Conservation (phyloP, 2,888 invertebrate genomes). For the Heliconius erato region DNA sequence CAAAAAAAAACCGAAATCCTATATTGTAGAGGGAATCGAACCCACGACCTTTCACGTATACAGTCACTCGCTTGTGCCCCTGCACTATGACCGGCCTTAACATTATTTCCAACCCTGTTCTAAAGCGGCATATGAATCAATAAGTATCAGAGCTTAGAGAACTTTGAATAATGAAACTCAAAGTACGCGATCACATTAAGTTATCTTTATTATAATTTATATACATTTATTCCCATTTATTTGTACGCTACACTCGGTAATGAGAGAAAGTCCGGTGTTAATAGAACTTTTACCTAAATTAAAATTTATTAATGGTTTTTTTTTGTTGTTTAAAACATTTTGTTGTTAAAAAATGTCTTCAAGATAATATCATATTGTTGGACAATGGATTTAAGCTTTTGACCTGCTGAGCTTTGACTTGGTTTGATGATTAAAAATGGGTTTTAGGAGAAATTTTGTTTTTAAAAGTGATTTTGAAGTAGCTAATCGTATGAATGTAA, state of each 20-base stretch:
- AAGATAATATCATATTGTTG: not conserved
- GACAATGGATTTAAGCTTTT: constrained; percentile 10
- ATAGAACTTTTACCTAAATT: constrained; percentile 13
- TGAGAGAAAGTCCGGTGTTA: constrained; percentile 43
- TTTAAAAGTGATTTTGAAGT: no score
- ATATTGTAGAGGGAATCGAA: no score
- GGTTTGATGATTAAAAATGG: not conserved
- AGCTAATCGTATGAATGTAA: no score
- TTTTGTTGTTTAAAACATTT: constrained; percentile 16
- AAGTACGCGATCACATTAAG: constrained; percentile 35
- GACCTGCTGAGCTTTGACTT: not conserved
- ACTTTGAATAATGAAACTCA: constrained; percentile 50
- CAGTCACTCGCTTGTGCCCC: no score
- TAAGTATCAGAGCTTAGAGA: constrained; percentile 51
- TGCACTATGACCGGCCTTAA: not conserved
- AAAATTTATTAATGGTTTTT: not conserved
- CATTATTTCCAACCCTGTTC: constrained; percentile 38
- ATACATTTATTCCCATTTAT: constrained; percentile 47
- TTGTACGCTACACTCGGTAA: constrained; percentile 36
- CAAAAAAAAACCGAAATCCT: no score
- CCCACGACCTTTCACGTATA: no score
- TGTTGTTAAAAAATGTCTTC: not conserved
- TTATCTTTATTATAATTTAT: constrained; percentile 54
- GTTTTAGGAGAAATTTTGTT: not conserved
- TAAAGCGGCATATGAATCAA: constrained; percentile 52